Evolutionary conservation across 2,797 vertebrate genomes (phyloP), one percentile per base, ranked within the genome.

Genomic region (Tolypeutes matacus): DNA sequence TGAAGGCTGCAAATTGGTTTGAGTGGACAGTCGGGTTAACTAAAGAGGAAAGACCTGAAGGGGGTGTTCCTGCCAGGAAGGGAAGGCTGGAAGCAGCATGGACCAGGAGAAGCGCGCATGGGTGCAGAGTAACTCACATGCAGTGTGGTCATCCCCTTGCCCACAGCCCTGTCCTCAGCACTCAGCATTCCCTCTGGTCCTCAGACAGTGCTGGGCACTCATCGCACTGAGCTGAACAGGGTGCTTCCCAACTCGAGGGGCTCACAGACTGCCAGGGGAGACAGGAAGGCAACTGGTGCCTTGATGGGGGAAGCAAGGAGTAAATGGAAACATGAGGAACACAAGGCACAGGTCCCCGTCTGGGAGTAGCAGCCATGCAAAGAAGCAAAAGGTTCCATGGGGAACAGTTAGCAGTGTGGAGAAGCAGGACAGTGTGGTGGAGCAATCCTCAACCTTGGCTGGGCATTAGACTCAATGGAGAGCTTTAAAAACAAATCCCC

Each of bases 51-150:
- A 46, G 70, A 4, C 39, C 42, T 51, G 23, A 15, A 0, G 36
- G 11, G 31, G 18, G 2, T n/a, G 46, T 23, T 78, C 36, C 21
- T 69, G 36, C 18, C 58, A 15, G 5, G 13, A 34, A 39, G 25
- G 42, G 53, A 82, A 89, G 23, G 72, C 29, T 51, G 36, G 25
- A 62, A 58, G 67, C 3, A 11, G 49, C 14, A 2, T 5, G n/a
- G 65, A 56, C 0, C 5, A 0, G 29, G 62, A 67, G 29, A n/a
- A 29, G 4, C 11, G 15, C 23, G 10, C 14, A 0, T 25, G 27
- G 34, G 23, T 21, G 4, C 39, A 85, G 6, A 31, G 67, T 39
- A 72, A 29, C 31, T 39, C n/a, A 1, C 8, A 1, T 36, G 53
- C 15, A 14, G 14, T 0, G 1, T 18, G 64, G 64, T 53, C 70